phyloP scores from a whole-genome alignment of 2,113 vertebrate genomes.

The Oreochromis spilurus region DNA sequence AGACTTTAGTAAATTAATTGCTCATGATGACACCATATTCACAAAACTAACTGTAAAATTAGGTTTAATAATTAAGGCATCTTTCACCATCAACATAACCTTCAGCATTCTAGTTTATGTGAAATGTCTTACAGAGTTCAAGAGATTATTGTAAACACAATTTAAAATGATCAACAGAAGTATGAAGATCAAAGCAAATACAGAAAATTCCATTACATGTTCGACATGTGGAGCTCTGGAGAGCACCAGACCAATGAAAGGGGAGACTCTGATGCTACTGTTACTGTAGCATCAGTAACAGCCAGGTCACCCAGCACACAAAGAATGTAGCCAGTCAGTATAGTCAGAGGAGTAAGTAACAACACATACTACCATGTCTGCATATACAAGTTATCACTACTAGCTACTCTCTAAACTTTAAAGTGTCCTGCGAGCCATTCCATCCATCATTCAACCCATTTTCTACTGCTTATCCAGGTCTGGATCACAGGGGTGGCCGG shows the following conservation, averaged over 20 bases:
- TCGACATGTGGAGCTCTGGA: background rate
- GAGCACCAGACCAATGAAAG: background rate
- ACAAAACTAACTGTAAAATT: background rate
- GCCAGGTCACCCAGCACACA: background rate
- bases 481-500: background rate
- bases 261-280: background rate
- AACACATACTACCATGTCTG: background rate
- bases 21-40: background rate
- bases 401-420: background rate
- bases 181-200: background rate
- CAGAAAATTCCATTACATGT: background rate
- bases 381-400: background rate
- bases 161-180: background rate
- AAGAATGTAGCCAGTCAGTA: rapidly evolving
- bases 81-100: background rate
- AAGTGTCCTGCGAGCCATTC: background rate
- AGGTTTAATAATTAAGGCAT: background rate
- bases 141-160: rapidly evolving
- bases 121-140: background rate
- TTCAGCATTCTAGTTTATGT: background rate
- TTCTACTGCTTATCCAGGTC: background rate
- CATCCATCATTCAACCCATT: background rate
- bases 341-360: rapidly evolving
- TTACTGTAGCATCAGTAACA: too few relatives aligned
- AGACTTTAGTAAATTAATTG: background rate